Evolutionary conservation across 2,888 invertebrate species (phyloP), one percentile per base, ranked within the genome.

Genomic region (Drosophila nigricruria): DNA sequence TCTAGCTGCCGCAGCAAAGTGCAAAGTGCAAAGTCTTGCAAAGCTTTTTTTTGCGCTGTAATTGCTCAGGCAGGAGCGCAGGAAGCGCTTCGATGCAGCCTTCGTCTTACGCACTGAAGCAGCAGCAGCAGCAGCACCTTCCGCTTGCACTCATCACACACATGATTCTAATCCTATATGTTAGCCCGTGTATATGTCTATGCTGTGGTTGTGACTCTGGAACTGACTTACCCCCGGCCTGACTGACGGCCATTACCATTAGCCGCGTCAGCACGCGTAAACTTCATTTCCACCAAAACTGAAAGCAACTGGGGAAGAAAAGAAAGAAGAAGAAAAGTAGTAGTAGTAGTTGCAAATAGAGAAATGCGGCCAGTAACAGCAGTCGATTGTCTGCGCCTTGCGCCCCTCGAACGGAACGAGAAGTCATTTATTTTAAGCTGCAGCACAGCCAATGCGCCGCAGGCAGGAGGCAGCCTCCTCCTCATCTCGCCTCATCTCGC

Each of bases 361-460:
- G 18, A 57, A 66, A 58, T 43, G 50, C 25, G 30, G 47, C 30
- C 58, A 52, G 59, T 50, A 30, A 52, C 52, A 58, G 58, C 30
- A 53, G 59, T 66, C 66, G 60, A 36, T 72, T 67, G 43, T 36
- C 27, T 57, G 20, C 30, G 30, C 27, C 57, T 16, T n/a, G 10
- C 23, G 18, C 52, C 43, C 32, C 36, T 23, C 30, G n/a, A 77
- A 70, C 89, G 82, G 82, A 83, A 83, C 75, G 73, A 87, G 89
- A 83, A 83, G 89, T 84, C 79, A 88, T 83, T 89, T 83, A 89
- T 88, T 81, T 83, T 84, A 77, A 81, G 89, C 85, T 57, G 25
- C 74, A 65, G 66, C 66, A 62, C 70, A 77, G 70, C 82, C 89
- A 83, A 68, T 84, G 53, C n/a, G 32, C 50, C 20, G 10, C 47